Base-by-base conservation (phyloP, 2,797 vertebrate species). In the Neosilurus hyrtlii region DNA sequence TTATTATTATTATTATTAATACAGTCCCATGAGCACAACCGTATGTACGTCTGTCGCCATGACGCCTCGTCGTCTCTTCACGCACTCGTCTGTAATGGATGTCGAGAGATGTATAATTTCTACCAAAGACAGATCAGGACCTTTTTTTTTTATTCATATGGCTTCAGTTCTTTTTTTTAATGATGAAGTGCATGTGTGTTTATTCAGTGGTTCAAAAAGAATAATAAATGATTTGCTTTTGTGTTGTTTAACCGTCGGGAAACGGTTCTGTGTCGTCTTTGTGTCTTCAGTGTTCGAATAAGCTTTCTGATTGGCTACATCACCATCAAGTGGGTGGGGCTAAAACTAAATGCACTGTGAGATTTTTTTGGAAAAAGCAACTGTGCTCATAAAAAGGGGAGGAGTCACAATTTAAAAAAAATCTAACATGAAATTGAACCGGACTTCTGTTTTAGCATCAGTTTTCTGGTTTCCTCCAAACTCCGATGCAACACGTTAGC, bases 81-180 rank as follows among this genome's bases (percentile, higher is more conserved):
- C 49, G 26, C 89, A 86, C 90, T 91, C 91, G 91, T 92, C 81
- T 93, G 89, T 93, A 91, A 90, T 68, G 87, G 92, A 92, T 75
- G 73, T 89, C 89, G 80, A 86, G 91, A 94, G 92, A 90, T 93
- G 93, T 93, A 92, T 95, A 83, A 86, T 59, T 90, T 88, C 77
- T 89, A 94, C 95, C 94, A 96, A 96, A 96, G 95, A 95, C 93
- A 89, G 93, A 93, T 90, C 89, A 92, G 92, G 91, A 87, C 92
- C 90, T 92, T 91, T 91, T 70, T 93, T 94, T 91, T 68, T 37
- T 89, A 63, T 94, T 93, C 91, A 91, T 92, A 83, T 85, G 90
- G 92, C 92, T 93, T 94, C 90, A 90, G 43, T n/a, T 35, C 30
- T 92, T 74, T 86, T 30, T n/a, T 24, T 90, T 88, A 72, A 63